phyloP scores from a whole-genome alignment of 92 coral and sea anemone species.

The Bergia sp. region DNA sequence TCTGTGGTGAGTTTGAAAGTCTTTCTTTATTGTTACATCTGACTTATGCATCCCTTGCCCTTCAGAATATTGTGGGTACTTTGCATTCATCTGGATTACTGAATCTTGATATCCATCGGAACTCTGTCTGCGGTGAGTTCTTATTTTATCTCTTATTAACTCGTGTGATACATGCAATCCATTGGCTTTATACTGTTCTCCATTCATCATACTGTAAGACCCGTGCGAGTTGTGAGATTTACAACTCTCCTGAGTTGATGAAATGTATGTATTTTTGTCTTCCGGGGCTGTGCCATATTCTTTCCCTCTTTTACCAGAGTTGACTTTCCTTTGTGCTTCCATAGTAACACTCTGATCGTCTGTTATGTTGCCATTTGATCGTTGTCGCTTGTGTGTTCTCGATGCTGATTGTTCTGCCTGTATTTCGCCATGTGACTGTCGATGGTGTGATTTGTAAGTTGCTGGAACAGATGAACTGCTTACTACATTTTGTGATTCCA shows the following conservation, averaged over 20 bases:
- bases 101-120: neutral
- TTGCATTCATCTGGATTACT: neutral
- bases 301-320: neutral
- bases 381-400: conserved; percentile 11
- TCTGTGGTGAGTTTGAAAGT: neutral
- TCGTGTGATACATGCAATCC: neutral
- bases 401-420: neutral
- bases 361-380: conserved; percentile 7
- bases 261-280: neutral
- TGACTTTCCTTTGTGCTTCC: neutral
- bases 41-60: neutral
- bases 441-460: neutral
- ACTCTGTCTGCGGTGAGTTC: neutral
- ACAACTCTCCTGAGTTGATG: neutral
- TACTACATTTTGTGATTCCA: neutral
- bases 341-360: neutral
- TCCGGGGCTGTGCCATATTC: neutral
- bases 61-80: neutral
- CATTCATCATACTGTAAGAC: neutral
- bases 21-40: neutral
- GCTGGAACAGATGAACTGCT: neutral
- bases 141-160: no score
- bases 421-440: neutral
- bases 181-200: neutral
- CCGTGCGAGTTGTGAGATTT: neutral